Evolutionary conservation across 2,113 vertebrate genomes (phyloP), one percentile per base, ranked within the genome.

Genomic region (Dasyprocta punctata): DNA sequence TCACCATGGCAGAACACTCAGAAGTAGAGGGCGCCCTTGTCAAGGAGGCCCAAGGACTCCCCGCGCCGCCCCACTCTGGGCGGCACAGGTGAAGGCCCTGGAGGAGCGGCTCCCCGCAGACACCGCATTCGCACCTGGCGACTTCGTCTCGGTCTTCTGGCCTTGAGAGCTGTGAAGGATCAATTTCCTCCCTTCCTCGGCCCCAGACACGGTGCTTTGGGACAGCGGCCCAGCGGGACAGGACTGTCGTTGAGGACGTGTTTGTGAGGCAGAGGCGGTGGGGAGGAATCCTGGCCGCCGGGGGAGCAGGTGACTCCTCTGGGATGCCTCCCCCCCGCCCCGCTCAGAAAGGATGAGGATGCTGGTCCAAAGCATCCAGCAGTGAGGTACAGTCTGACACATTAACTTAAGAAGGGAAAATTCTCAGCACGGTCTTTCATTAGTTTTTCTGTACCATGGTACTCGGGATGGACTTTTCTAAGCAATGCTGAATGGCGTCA

Each of bases 281-380:
- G 12, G 24, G 19, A 85, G 52, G 47, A 28, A 24, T 33, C n/a
- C 28, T 20, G n/a, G 30, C 41, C 17, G 22, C 3, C 7, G 63
- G 33, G 24, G 5, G 5, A 16, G 36, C 3, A 9, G 56, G 7
- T 77, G 0, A 52, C 28, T 6, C 1, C 2, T 38, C 7, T 16
- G 6, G 4, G 16, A 30, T 17, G 3, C 38, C 38, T 11, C 7
- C n/a, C n/a, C n/a, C n/a, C n/a, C n/a, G n/a, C 71, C 75, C 36
- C 3, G 47, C 71, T 30, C 30, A 61, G 47, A 77, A 85, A 36
- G 7, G 28, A 60, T 17, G 20, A 16, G 3, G 1, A 38, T 41
- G 3, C 26, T 8, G 33, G n/a, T 19, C 7, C 24, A 19, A 54
- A 30, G 56, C 54, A 38, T 49, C 44, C 4, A 41, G 24, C 60